phyloP scores from a whole-genome alignment of 1,140 invertebrate species.

The Magallana ariakensis region DNA sequence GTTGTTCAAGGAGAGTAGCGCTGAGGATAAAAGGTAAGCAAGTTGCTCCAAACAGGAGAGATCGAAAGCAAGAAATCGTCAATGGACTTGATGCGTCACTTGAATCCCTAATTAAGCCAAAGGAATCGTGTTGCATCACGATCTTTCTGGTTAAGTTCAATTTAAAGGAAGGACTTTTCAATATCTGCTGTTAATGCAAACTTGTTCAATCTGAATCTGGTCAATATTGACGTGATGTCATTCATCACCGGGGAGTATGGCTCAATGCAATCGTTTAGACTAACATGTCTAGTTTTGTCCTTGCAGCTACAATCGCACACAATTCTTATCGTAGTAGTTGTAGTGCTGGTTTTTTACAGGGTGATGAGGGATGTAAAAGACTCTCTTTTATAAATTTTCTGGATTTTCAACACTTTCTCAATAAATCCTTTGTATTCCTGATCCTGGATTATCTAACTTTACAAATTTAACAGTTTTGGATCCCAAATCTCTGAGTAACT shows the following conservation, averaged over 20 bases:
- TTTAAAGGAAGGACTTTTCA: conserved; percentile 43
- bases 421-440: conserved; percentile 47
- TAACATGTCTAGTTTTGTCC: conserved; percentile 28
- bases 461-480: conserved; percentile 37
- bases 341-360: conserved; percentile 52
- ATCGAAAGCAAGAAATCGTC: no score
- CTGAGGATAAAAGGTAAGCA: no score
- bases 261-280: conserved; percentile 38
- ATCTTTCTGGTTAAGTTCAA: conserved; percentile 29
- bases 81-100: no score
- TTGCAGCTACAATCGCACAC: conserved; percentile 55
- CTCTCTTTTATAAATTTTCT: not conserved
- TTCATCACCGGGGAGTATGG: conserved; percentile 20
- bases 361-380: conserved; percentile 54
- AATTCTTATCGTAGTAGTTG: conserved; percentile 55
- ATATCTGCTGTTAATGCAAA: conserved; percentile 27
- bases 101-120: conserved; percentile 41
- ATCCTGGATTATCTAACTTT: conserved; percentile 50
- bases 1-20: no score
- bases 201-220: conserved; percentile 19
- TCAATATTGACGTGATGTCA: not conserved
- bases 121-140: conserved; percentile 53
- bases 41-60: no score
- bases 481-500: conserved; percentile 34
- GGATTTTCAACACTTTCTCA: conserved; percentile 34